Evolutionary conservation across 2,113 vertebrate genomes (phyloP).

Genomic region (Parotia lawesii): DNA sequence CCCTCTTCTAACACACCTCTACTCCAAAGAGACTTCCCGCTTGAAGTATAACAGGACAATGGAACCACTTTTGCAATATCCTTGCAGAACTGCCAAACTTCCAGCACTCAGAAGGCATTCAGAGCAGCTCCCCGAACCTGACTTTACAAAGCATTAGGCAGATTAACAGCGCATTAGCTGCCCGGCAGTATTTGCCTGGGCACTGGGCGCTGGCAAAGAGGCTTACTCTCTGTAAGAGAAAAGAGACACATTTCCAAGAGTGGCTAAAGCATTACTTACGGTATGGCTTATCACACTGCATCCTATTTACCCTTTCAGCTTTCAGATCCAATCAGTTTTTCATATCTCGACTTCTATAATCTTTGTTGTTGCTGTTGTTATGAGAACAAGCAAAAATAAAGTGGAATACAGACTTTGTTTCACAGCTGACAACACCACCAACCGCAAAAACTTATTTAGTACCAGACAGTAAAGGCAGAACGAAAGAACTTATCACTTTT

Average conservation of each 20-base stretch:
- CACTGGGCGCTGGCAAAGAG: accelerated
- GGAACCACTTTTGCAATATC: not conserved
- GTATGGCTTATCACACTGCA: not conserved
- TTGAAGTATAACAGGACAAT: not conserved
- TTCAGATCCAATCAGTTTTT: not conserved
- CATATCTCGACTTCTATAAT: not conserved
- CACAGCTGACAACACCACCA: not conserved
- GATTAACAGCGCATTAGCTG: accelerated
- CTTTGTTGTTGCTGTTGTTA: not conserved
- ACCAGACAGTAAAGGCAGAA: not conserved
- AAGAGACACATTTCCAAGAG: not conserved
- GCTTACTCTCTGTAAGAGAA: not conserved
- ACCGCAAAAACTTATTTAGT: not conserved
- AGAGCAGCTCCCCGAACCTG: not conserved
- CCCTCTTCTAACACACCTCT: not conserved
- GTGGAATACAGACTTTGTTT: not conserved
- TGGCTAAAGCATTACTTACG: not conserved
- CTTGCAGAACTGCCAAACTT: not conserved
- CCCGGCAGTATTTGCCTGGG: not conserved
- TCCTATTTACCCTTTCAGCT: not conserved
- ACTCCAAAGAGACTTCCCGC: not conserved
- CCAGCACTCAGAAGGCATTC: not conserved
- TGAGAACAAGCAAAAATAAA: accelerated
- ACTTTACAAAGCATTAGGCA: not conserved
- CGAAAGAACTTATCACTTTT: not conserved